Evolutionary conservation across 2,113 vertebrate species (phyloP).

Genomic region (Meleagris gallopavo): DNA sequence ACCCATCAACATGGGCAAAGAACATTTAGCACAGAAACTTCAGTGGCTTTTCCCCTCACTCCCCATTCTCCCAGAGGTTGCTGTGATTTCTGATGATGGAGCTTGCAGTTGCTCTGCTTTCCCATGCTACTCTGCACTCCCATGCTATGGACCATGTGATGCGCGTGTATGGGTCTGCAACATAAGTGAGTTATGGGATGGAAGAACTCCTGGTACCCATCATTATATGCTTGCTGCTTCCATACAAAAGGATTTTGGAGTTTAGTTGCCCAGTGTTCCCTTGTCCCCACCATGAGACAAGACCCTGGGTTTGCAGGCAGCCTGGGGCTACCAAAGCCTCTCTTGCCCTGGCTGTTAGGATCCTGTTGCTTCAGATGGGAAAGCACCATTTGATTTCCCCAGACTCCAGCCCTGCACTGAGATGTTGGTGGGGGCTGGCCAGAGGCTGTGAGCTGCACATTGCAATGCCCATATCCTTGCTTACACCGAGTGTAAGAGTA

Average conservation of each 20-base stretch:
- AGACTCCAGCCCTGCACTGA: neutral
- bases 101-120: accelerated
- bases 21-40: neutral
- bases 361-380: neutral
- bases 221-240: neutral
- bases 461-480: neutral
- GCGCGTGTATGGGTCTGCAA: neutral
- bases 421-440: neutral
- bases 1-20: neutral
- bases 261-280: neutral
- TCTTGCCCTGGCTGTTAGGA: accelerated
- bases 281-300: neutral
- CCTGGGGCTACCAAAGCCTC: neutral
- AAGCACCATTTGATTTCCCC: accelerated
- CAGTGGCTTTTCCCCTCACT: accelerated
- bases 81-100: accelerated
- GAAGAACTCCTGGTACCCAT: neutral
- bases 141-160: accelerated
- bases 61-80: accelerated
- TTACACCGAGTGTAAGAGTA: neutral
- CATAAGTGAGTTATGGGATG: neutral
- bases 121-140: accelerated
- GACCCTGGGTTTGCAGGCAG: neutral
- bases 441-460: neutral
- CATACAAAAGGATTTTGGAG: neutral